Conservation (phyloP, 2,797 vertebrate species). For the Picus viridis region DNA sequence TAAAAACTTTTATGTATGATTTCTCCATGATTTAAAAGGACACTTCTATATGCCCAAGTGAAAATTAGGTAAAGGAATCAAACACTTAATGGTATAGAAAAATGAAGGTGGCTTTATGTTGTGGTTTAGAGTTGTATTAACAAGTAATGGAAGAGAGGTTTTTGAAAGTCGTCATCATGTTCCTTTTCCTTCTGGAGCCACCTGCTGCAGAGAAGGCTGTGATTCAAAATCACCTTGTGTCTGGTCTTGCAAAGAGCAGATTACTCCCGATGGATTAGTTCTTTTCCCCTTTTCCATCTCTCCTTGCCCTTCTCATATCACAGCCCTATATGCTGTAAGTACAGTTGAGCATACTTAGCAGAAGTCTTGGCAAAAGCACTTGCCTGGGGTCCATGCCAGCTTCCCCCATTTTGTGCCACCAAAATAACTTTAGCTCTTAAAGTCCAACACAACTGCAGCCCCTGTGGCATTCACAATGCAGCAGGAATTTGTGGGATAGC, state of each 20-base stretch:
- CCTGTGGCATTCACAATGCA: accelerated
- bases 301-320: neutral
- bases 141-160: neutral
- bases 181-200: neutral
- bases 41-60: neutral
- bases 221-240: neutral
- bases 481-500: neutral
- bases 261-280: neutral
- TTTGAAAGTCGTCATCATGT: neutral
- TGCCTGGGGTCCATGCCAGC: neutral
- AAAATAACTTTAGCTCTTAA: neutral
- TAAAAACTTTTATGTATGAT: constrained; percentile 16
- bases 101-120: neutral
- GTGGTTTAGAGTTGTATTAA: neutral
- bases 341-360: neutral
- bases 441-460: neutral
- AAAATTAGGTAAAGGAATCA: neutral
- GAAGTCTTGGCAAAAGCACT: neutral
- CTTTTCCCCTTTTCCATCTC: neutral
- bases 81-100: neutral
- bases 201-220: neutral
- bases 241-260: neutral
- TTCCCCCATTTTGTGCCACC: neutral
- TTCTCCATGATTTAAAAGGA: neutral
- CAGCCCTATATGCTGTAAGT: neutral